phyloP scores from a whole-genome alignment of 2,113 vertebrate genomes.

The Cathartes aura region DNA sequence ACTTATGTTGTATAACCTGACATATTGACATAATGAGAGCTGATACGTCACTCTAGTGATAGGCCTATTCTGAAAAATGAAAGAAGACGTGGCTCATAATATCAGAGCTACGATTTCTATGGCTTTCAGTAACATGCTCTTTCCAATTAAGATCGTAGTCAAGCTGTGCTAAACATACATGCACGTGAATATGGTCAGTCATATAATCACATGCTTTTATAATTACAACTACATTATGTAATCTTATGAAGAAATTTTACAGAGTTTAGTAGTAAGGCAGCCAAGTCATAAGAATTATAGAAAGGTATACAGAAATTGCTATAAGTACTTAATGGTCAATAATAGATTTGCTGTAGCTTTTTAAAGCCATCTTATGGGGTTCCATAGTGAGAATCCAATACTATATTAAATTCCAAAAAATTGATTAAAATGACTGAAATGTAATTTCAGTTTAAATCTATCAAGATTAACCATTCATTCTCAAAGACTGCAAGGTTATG shows the following conservation, averaged over 20 bases:
- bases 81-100: not conserved
- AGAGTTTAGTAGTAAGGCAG: not conserved
- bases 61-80: slow-evolving; percentile 11
- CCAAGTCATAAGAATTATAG: not conserved
- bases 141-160: not conserved
- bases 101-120: not conserved
- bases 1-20: not conserved
- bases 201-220: not conserved
- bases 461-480: not conserved
- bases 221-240: not conserved
- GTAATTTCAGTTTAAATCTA: not conserved
- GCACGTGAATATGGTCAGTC: not conserved
- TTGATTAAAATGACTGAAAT: not conserved
- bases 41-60: slow-evolving; percentile 12
- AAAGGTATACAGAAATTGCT: not conserved
- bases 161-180: not conserved
- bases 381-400: not conserved
- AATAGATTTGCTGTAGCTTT: not conserved
- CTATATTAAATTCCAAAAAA: not conserved
- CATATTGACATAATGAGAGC: slow-evolving; percentile 12
- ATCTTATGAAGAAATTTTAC: not conserved
- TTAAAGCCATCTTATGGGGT: not conserved
- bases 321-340: not conserved
- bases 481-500: not conserved
- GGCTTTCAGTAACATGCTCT: not conserved